Base-by-base conservation (phyloP, 2,888 invertebrate genomes). In the Ectropis crepuscularia region DNA sequence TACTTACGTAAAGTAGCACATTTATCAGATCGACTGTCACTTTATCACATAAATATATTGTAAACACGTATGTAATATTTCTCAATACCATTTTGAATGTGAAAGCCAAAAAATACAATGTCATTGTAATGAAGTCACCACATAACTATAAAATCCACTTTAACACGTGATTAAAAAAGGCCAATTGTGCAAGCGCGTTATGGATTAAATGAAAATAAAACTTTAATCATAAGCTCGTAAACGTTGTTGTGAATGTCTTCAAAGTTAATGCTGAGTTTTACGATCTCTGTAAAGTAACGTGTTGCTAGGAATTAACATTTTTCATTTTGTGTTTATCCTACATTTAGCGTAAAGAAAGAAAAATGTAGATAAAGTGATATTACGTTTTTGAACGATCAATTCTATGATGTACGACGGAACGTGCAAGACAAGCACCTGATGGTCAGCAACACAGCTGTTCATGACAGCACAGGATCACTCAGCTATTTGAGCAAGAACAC, bases 121-220 rank as follows among this genome's bases (percentile, higher is more conserved):
- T 61, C 55, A 61, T 61, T 61, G 50, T 57, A 45, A 45, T 61
- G 61, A 61, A 55, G 61, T 50, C 61, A 61, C 50, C 53, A 38
- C 36, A 42, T 55, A 39, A 55, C 55, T 47, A 55, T 43, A 57
- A 51, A 61, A 42, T n/a, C 12, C 53, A n/a, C 38, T 60, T 60
- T 42, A 60, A 53, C 49, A 61, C 43, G 54, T 49, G 43, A 54
- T 61, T 61, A 61, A 61, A 54, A 28, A 55, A 38, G 10, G 0
- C 49, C 36, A 45, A 51, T 53, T 63, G 53, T 28, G 63, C 37
- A 63, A 61, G 50, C 61, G 5, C 12, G 60, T 48, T 60, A 60
- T 36, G 12, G 54, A 54, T 61, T 53, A 53, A 49, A 49, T 38
- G 38, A 43, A 37, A 62, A 53, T 53, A 53, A 53, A 58, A 43